A percentile compares a stretch with the other conserved stretches of the same genome.
Evolutionary conservation across 2,888 invertebrate species (phyloP).

Genomic region (Andrena camellia): DNA sequence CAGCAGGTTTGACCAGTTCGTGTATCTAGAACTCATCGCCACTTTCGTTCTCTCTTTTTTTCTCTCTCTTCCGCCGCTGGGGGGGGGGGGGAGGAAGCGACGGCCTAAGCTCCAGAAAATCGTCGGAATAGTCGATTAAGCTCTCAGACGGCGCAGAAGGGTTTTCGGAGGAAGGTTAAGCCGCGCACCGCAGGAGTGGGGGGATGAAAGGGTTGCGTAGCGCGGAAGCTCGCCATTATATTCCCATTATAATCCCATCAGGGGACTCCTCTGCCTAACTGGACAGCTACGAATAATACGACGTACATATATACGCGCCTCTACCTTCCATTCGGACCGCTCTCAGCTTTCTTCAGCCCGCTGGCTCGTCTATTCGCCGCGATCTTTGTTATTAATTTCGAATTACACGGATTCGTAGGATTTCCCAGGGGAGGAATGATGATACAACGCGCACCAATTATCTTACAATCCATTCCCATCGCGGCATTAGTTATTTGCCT

Average conservation of each 20-base stretch:
- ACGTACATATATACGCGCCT: constrained; percentile 46
- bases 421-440: background rate
- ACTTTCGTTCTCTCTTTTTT: constrained; percentile 44
- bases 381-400: constrained; percentile 51
- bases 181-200: constrained; percentile 46
- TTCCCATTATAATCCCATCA: constrained; percentile 84
- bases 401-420: constrained; percentile 30
- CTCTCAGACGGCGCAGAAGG: constrained; percentile 53
- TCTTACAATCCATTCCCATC: background rate
- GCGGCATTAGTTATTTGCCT: background rate
- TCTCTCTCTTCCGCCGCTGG: constrained; percentile 2
- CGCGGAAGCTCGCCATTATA: constrained; percentile 83
- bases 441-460: background rate
- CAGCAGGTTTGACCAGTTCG: constrained; percentile 35
- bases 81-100: too few relatives aligned
- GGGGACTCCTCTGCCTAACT: constrained; percentile 79
- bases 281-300: constrained; percentile 78
- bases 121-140: constrained; percentile 58
- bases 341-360: constrained; percentile 23
- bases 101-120: constrained; percentile 57
- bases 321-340: constrained; percentile 50
- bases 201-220: constrained; percentile 76
- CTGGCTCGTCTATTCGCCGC: constrained; percentile 17
- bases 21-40: constrained; percentile 56
- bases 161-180: constrained; percentile 53